Base-by-base conservation (phyloP, 2,888 invertebrate genomes). In the Thereva unica region DNA sequence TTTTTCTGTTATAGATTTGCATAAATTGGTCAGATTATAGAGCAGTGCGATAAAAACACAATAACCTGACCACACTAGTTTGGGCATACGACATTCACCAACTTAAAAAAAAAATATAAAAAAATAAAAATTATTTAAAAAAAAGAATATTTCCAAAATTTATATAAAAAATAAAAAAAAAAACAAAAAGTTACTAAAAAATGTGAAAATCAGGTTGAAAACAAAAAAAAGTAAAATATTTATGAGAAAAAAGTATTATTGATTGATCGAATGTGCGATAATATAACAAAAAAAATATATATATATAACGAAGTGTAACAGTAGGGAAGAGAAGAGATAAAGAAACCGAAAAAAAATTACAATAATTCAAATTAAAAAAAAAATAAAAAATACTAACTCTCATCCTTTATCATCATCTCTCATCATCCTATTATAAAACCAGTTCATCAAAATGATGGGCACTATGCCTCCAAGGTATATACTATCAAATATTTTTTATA, bases 401-500 rank as follows among this genome's bases (percentile, higher is more conserved):
- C 67, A 68, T 70, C 68, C 64, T 55, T 52, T 64, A 56, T 59
- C 64, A 67, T 66, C 69, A 69, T 69, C 67, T 67, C 44, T 47
- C 68, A 69, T 71, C 68, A 68, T 68, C 67, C 66, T 67, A 50
- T 61, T 65, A 69, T 63, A 55, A 67, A 71, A 53, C 68, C 64
- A 69, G 67, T 71, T 71, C 77, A 74, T 75, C 79, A 80, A 78
- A 79, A 81, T 81, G 81, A 80, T 81, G 80, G 80, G 79, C 78
- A 79, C 81, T 77, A 81, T 81, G 80, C 81, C 80, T 76, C 80
- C 80, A 80, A 81, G 80, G 80, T 81, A 81, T 76, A 67, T 53
- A 35, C 63, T 63, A 41, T 56, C 50, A 63, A 55, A 52, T 53
- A 47, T 59, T 47, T 37, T 23, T 59, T 37, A 47, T 35, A 59